Evolutionary conservation across 2,113 vertebrate genomes (phyloP), one percentile per base, ranked within the genome.

Genomic region (Saguinus midas): DNA sequence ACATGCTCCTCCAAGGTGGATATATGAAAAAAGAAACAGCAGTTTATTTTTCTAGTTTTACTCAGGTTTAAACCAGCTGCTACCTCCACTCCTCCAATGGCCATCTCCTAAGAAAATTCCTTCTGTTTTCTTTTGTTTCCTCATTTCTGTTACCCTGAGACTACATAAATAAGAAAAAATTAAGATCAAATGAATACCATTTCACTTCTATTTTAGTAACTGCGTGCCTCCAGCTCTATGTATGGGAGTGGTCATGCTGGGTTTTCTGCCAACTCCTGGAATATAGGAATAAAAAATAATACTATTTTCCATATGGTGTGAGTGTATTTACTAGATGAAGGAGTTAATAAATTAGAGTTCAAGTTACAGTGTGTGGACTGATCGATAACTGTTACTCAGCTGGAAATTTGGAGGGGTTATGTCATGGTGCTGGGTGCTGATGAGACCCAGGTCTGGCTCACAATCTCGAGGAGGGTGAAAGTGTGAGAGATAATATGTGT

Each of bases 1-100:
- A 97, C 95, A 96, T 95, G 91, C 95, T 96, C 95, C 93, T 97
- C 96, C 97, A 98, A 97, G 96, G 98, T 98, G 92, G 94, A 98
- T 98, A 96, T 95, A 97, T 20, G 18, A 97, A 98, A 83, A 82
- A 87, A 66, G 61, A 93, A 93, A 94, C 45, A 64, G 32, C 72
- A 88, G 27, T 10, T 27, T 32, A 66, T 64, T 13, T 64, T 64
- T 64, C 61, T n/a, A 95, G 16, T 64, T 96, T 98, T 91, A 97
- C 97, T 96, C 91, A 93, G 97, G 57, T 87, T 96, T 87, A 98
- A 97, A 97, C 88, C 92, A 97, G 43, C 78, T 90, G 29, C 64
- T 17, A 64, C 7, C 14, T 94, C 68, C 83, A 88, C 92, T 95
- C 76, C 95, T 86, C 95, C 84, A 94, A 87, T 94, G 40, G 12